phyloP scores from a whole-genome alignment of 2,113 vertebrate genomes.

The Anolis sagrei region DNA sequence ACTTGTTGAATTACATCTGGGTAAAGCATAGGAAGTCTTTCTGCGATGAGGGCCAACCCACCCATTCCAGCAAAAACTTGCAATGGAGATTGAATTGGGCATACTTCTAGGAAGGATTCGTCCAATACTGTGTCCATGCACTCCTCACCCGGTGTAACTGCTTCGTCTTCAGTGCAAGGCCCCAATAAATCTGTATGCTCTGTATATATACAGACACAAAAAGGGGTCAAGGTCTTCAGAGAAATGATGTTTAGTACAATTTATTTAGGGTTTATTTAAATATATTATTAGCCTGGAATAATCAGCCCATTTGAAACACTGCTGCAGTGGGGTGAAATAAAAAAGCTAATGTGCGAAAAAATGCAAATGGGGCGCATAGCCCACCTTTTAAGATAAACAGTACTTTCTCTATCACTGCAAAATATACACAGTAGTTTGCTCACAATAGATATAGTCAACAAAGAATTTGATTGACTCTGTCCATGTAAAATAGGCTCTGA shows the following conservation, averaged over 20 bases:
- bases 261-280: not conserved
- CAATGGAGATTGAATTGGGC: conserved; percentile 94
- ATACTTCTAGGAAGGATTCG: conserved; percentile 93
- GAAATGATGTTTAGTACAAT: not conserved
- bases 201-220: conserved; percentile 59
- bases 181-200: conserved; percentile 92
- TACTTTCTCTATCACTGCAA: not conserved
- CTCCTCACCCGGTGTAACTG: conserved; percentile 88
- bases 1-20: conserved; percentile 99
- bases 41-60: conserved; percentile 95
- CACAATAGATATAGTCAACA: not conserved
- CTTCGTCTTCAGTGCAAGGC: conserved; percentile 91
- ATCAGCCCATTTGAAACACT: not conserved
- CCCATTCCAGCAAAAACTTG: conserved; percentile 99
- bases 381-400: not conserved
- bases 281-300: not conserved
- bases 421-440: not conserved
- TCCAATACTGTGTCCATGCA: conserved; percentile 89
- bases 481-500: not conserved
- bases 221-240: not conserved
- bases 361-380: no score
- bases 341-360: not conserved
- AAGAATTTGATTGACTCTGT: not conserved
- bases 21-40: conserved; percentile 97
- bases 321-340: not conserved